A percentile compares a stretch with the other conserved stretches of the same genome.
Evolutionary conservation across 2,888 invertebrate genomes (phyloP).

Genomic region (Megalurothrips usitatus): DNA sequence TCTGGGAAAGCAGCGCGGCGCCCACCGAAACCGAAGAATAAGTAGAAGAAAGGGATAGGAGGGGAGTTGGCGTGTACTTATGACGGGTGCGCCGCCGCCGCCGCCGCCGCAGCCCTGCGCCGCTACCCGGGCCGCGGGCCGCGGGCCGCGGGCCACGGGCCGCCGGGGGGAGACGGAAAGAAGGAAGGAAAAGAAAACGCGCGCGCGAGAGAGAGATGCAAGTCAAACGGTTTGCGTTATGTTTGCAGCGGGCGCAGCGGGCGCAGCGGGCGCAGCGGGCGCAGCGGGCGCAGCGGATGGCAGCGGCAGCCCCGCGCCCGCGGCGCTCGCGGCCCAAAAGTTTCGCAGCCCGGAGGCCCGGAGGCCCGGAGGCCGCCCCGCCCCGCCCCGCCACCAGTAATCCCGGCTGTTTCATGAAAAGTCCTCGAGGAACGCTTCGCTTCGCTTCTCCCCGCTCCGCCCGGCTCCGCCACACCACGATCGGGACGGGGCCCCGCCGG

Average conservation of each 20-base stretch:
- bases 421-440: no score
- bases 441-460: not conserved
- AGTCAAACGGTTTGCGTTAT: constrained; percentile 13
- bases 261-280: not conserved
- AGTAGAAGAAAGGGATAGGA: not conserved
- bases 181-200: not conserved
- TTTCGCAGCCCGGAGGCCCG: not conserved
- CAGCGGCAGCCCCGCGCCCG: no score
- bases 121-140: no score
- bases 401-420: not conserved
- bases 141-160: no score
- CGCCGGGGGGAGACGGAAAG: not conserved
- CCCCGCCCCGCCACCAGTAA: not conserved
- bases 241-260: not conserved
- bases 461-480: not conserved
- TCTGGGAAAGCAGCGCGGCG: not conserved
- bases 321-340: not conserved
- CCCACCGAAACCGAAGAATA: not conserved
- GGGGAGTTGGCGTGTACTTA: not conserved
- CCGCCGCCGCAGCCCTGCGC: no score
- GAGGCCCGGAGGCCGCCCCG: not conserved
- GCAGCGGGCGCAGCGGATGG: not conserved
- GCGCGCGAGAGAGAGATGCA: not conserved
- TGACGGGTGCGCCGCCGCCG: not conserved
- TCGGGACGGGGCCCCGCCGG: no score